phyloP scores from a whole-genome alignment of 2,113 vertebrate genomes.

The Dolichotis patagonum region DNA sequence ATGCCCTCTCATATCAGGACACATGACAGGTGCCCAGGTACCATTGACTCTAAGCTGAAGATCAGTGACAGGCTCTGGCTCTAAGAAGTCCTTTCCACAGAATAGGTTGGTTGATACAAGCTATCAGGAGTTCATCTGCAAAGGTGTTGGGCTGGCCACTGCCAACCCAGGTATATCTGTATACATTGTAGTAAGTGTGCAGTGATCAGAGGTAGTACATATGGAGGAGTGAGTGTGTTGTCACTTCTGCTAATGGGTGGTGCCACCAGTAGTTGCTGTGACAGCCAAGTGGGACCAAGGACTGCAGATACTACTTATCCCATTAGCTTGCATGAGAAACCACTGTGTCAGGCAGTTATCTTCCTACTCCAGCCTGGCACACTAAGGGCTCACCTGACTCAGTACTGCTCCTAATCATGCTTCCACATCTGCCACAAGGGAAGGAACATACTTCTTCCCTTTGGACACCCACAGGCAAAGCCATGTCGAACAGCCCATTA shows the following conservation, averaged over 20 bases:
- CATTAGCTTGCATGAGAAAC: background rate
- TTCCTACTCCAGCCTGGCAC: background rate
- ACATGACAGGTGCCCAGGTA: background rate
- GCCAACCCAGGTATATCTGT: accelerated
- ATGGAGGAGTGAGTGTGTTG: too few species aligned
- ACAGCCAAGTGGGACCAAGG: background rate
- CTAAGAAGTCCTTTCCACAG: background rate
- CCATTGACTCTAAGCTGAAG: background rate
- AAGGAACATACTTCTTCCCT: background rate
- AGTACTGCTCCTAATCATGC: background rate
- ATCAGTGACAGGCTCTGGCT: background rate
- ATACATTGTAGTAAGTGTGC: background rate
- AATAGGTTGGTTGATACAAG: background rate
- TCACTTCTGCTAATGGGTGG: background rate
- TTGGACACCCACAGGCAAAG: accelerated
- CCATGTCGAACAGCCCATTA: accelerated
- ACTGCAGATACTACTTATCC: background rate
- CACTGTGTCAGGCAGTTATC: background rate
- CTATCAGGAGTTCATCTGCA: background rate
- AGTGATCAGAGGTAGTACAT: background rate
- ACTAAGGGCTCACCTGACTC: background rate
- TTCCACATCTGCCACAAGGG: background rate
- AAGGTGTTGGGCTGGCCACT: background rate
- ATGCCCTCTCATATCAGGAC: background rate
- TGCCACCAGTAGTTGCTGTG: background rate